phyloP scores from a whole-genome alignment of 2,888 invertebrate genomes.

The Pachycephus smyrnensis region DNA sequence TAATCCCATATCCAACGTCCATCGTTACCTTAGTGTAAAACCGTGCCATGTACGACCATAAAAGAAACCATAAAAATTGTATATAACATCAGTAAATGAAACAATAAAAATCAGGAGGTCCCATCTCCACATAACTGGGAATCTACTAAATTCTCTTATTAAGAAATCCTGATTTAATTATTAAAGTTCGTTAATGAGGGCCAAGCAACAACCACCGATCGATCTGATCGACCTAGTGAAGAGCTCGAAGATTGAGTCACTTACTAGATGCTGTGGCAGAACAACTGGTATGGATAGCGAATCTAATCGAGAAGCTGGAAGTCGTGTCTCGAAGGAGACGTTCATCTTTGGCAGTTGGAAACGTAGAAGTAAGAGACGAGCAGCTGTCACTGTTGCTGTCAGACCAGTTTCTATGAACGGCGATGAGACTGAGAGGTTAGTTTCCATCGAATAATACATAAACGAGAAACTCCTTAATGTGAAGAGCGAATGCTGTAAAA shows the following conservation, averaged over 20 bases:
- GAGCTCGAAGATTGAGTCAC: neutral
- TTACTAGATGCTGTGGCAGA: neutral
- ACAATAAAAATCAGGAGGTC: neutral
- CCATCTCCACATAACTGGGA: neutral
- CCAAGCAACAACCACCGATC: neutral
- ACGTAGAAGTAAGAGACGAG: neutral
- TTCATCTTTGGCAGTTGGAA: neutral
- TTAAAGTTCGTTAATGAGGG: neutral
- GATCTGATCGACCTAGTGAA: neutral
- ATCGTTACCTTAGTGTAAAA: neutral
- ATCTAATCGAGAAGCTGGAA: slow-evolving; percentile 1
- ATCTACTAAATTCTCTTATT: neutral
- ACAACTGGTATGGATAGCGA: neutral
- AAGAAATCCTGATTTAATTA: neutral
- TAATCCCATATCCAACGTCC: neutral
- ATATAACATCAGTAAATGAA: neutral
- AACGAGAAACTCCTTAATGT: neutral
- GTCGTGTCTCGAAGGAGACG: neutral
- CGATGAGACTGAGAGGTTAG: neutral
- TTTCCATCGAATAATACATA: neutral
- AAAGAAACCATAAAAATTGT: neutral
- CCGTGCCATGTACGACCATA: neutral
- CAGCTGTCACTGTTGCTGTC: neutral
- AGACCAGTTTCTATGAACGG: neutral
- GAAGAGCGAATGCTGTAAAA: neutral